These are phyloP conservation scores for Phortica magna DNA, from an alignment of 2,888 invertebrate species.

Conservation along the genomic window DNA sequence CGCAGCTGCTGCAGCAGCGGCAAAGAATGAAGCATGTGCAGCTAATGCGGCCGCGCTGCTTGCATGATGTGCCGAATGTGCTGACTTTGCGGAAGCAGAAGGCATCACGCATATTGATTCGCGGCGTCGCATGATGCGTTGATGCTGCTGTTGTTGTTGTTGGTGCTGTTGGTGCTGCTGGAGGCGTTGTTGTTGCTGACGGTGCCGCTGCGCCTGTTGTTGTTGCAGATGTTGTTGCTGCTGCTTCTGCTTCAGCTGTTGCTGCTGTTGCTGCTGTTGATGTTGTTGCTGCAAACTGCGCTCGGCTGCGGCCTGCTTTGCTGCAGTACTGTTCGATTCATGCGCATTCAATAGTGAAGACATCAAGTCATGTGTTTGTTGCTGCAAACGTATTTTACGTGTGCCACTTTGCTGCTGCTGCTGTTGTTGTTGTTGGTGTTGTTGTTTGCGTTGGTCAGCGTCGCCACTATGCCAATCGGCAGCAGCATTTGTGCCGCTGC, in stretches of 20 bases:
- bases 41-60: conserved; percentile 56
- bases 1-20: conserved; percentile 40
- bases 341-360: conserved; percentile 22
- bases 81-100: conserved; percentile 6
- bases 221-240: conserved; percentile 32
- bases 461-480: conserved; percentile 56
- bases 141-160: conserved; percentile 21
- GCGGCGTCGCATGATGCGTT: conserved; percentile 27
- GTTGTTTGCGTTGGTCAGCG: neutral
- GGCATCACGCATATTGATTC: neutral
- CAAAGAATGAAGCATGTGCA: conserved; percentile 48
- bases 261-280: conserved; percentile 13
- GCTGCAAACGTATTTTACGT: conserved; percentile 10
- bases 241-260: conserved; percentile 26
- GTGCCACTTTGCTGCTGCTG: conserved; percentile 11
- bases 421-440: conserved; percentile 32
- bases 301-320: conserved; percentile 17
- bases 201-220: conserved; percentile 22
- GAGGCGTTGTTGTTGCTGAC: conserved; percentile 24
- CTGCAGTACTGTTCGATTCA: conserved; percentile 10
- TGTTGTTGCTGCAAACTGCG: conserved; percentile 25
- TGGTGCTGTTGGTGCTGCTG: conserved; percentile 35
- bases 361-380: conserved; percentile 24
- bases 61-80: conserved; percentile 54
- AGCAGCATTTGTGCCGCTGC: neutral